Percentiles rank a stretch among this genome's conserved stretches.
phyloP scores from a whole-genome alignment of 2,888 invertebrate species.

The Limnephilus rhombicus region DNA sequence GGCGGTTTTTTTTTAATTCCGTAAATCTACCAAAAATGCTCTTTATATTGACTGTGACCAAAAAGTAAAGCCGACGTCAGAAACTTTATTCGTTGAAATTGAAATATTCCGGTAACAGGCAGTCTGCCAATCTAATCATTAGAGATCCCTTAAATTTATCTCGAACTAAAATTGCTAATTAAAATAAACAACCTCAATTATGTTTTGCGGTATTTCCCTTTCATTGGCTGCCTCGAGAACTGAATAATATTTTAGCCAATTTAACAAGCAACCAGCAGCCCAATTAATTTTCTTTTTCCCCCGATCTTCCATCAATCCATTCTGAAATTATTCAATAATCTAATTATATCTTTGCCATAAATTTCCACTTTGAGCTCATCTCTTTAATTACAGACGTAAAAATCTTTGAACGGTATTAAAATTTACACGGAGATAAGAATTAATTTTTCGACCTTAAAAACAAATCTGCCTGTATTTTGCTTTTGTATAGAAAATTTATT shows the following conservation, averaged over 20 bases:
- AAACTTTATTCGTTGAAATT: neutral
- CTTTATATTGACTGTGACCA: neutral
- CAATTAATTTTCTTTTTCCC: conserved; percentile 1
- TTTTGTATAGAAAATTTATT: neutral
- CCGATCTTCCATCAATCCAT: conserved; percentile 3
- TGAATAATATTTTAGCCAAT: neutral
- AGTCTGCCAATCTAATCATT: neutral
- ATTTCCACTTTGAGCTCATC: conserved; percentile 14
- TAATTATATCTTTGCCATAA: conserved; percentile 5
- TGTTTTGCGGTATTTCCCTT: neutral
- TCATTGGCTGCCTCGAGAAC: neutral
- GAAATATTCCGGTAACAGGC: neutral
- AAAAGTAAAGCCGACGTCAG: neutral
- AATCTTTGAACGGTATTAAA: neutral
- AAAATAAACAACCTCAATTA: neutral
- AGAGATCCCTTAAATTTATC: neutral
- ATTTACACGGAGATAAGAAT: neutral
- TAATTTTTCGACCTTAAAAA: neutral
- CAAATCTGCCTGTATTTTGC: neutral
- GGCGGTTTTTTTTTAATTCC: too few relatives aligned
- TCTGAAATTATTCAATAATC: conserved; percentile 10
- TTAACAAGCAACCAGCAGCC: neutral
- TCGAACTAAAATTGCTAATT: neutral
- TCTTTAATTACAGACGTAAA: conserved; percentile 13
- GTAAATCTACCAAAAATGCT: neutral